Percentiles rank a stretch among this genome's conserved stretches.
These are phyloP conservation scores for Chelon auratus DNA, from an alignment of 2,797 vertebrate species.

Conservation along the genomic window DNA sequence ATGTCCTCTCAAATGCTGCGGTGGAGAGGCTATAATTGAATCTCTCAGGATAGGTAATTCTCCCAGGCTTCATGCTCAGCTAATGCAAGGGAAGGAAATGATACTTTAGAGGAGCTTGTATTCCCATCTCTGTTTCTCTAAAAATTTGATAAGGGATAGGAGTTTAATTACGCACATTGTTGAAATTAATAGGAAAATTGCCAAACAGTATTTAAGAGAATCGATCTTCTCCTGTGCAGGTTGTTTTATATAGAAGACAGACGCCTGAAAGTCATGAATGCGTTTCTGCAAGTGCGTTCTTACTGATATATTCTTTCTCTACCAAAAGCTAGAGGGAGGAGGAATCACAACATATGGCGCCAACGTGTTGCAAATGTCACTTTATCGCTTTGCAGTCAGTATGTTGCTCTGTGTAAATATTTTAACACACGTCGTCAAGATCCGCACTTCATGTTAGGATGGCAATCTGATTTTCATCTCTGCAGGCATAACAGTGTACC, in stretches of 20 bases:
- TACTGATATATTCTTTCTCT: conserved; percentile 19
- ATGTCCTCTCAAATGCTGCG: conserved; percentile 76
- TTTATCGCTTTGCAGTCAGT: conserved; percentile 39
- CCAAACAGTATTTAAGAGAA: conserved; percentile 70
- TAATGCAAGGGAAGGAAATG: conserved; percentile 75
- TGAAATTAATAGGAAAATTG: conserved; percentile 79
- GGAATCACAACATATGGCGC: conserved; percentile 28
- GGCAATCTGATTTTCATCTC: conserved; percentile 59
- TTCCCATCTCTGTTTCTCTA: conserved; percentile 66
- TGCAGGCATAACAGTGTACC: conserved; percentile 37
- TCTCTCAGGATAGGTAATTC: conserved; percentile 80
- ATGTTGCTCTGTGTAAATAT: conserved; percentile 57
- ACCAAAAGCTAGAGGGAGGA: conserved; percentile 23
- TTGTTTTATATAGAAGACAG: conserved; percentile 44
- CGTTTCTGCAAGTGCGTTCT: conserved; percentile 1
- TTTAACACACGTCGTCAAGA: conserved; percentile 66
- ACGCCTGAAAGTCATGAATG: conserved; percentile 6
- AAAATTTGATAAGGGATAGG: conserved; percentile 67
- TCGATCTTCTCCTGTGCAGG: conserved; percentile 55
- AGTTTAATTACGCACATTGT: conserved; percentile 81
- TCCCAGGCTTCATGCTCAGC: conserved; percentile 72
- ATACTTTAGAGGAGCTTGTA: conserved; percentile 72
- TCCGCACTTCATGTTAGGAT: conserved; percentile 50
- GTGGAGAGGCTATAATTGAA: conserved; percentile 81
- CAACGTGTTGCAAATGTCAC: conserved; percentile 39